A percentile compares a stretch with the other conserved stretches of the same genome.
Evolutionary conservation across 92 coral and sea anemone species (phyloP).

Genomic region (Paragorgia papillata): DNA sequence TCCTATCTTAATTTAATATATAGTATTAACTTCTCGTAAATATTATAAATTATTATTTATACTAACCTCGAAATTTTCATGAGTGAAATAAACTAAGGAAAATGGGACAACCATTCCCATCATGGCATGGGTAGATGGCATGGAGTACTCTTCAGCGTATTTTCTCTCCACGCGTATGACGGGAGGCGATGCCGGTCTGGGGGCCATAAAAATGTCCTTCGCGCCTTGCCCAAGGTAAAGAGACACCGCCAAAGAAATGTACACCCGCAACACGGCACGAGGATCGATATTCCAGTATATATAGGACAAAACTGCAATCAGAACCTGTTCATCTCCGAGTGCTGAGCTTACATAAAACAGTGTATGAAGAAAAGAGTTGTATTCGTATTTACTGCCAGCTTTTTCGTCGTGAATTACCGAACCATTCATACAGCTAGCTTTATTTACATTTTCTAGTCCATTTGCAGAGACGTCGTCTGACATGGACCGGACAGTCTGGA

Average conservation of each 20-base stretch:
- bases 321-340: conserved; percentile 87
- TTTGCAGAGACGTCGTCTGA: conserved; percentile 45
- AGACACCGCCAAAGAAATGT: conserved; percentile 75
- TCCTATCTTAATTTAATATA: no score
- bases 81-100: conserved; percentile 78
- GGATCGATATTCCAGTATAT: conserved; percentile 93
- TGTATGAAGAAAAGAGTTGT: conserved; percentile 72
- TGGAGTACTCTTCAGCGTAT: conserved; percentile 83
- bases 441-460: conserved; percentile 32
- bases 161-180: conserved; percentile 85
- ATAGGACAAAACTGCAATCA: conserved; percentile 82
- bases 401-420: not conserved
- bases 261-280: conserved; percentile 69
- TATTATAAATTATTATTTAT: no score
- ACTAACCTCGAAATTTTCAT: conserved; percentile 90
- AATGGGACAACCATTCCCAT: conserved; percentile 89
- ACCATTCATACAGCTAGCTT: conserved; percentile 38
- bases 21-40: no score
- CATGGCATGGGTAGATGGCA: conserved; percentile 98
- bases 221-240: conserved; percentile 92
- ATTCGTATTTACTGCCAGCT: conserved; percentile 48
- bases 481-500: no score
- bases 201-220: conserved; percentile 89
- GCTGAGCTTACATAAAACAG: conserved; percentile 83
- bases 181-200: conserved; percentile 90